These are phyloP conservation scores for Agonopterix alstromeriana DNA, from an alignment of 2,888 invertebrate genomes.

Conservation along the genomic window DNA sequence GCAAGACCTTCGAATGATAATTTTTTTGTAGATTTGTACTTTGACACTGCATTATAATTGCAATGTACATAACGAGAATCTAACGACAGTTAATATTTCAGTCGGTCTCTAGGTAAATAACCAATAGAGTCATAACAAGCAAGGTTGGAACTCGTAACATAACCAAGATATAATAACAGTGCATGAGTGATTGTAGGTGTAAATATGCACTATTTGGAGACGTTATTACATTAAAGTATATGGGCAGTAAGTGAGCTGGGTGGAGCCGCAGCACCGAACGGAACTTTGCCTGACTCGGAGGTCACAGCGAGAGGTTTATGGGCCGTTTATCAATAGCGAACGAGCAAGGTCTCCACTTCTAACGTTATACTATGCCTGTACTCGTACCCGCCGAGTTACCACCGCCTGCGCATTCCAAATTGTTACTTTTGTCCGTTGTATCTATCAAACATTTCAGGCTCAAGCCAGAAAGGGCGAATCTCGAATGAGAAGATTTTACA, in stretches of 20 bases:
- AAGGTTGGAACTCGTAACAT: too few species aligned
- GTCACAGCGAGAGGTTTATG: conserved; percentile 27
- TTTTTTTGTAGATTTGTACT: too few species aligned
- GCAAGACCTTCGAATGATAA: too few species aligned
- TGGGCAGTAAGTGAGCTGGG: conserved; percentile 8
- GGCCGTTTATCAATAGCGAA: conserved; percentile 33
- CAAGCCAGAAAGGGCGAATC: too few species aligned
- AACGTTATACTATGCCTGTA: background rate
- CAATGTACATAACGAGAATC: too few species aligned
- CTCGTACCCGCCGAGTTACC: background rate
- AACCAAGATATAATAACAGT: background rate
- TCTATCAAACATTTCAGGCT: too few species aligned
- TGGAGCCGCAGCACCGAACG: conserved; percentile 15
- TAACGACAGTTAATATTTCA: too few species aligned
- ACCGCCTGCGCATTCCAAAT: background rate
- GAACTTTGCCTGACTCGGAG: conserved; percentile 16
- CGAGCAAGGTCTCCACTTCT: conserved; percentile 30
- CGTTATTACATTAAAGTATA: conserved; percentile 2
- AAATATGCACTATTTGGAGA: conserved; percentile 2
- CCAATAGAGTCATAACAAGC: too few species aligned
- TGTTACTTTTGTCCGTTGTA: background rate
- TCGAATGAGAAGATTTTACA: too few species aligned
- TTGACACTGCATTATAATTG: too few species aligned
- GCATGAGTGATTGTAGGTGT: background rate
- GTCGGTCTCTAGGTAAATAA: too few species aligned